phyloP scores from a whole-genome alignment of 2,888 invertebrate genomes.

The Lysandra bellargus region DNA sequence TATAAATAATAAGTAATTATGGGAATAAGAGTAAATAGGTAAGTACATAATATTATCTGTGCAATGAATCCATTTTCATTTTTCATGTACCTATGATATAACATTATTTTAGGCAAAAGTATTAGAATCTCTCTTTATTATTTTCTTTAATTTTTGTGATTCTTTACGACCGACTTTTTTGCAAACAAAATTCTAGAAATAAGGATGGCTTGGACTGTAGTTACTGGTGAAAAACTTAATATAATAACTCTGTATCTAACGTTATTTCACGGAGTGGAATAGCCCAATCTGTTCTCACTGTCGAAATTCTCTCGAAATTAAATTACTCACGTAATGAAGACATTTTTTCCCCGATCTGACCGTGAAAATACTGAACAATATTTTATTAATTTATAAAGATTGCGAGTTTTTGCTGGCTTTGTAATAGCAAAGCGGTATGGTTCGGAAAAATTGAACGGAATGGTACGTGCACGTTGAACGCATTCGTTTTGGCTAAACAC shows the following conservation, averaged over 20 bases:
- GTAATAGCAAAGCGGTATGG: background rate
- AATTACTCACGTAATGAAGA: constrained; percentile 32
- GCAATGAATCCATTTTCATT: too few relatives aligned
- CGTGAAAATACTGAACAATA: constrained; percentile 32
- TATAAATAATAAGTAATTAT: too few relatives aligned
- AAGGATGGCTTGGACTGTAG: background rate
- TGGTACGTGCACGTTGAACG: background rate
- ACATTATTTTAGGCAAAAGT: too few relatives aligned
- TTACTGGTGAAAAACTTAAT: background rate
- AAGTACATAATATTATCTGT: too few relatives aligned
- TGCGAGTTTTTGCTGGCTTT: constrained; percentile 7
- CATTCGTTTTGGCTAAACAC: background rate
- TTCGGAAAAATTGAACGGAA: background rate
- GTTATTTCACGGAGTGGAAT: constrained; percentile 39
- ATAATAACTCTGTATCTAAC: constrained; percentile 36
- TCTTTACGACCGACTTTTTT: too few relatives aligned
- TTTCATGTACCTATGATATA: too few relatives aligned
- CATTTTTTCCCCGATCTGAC: constrained; percentile 33
- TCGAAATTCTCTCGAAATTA: constrained; percentile 34
- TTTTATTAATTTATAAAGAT: constrained; percentile 26
- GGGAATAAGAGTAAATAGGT: too few relatives aligned
- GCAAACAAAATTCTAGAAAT: background rate
- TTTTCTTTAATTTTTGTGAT: too few relatives aligned
- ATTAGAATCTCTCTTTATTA: too few relatives aligned
- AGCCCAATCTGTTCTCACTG: constrained; percentile 37